A percentile compares a stretch with the other conserved stretches of the same genome.
Evolutionary conservation across 1,140 invertebrate genomes (phyloP).

Genomic region (Rhagoletis pomonella): DNA sequence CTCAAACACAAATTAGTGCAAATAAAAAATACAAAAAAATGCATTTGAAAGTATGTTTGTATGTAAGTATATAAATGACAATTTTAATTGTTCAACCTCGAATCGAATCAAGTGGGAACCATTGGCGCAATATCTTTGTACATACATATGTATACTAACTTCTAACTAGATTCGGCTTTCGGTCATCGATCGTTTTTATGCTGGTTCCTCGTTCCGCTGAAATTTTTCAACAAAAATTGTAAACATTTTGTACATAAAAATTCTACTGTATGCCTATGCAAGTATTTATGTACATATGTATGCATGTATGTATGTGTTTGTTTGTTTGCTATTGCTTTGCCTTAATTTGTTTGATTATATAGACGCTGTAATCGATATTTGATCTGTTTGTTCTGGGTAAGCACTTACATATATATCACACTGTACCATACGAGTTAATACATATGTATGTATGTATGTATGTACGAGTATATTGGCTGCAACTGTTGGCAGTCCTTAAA

Average conservation of each 20-base stretch:
- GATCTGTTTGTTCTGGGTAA: not conserved
- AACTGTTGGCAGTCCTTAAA: conserved; percentile 18
- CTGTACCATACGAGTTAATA: not conserved
- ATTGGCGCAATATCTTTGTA: not conserved
- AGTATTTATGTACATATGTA: not conserved
- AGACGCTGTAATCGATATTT: conserved; percentile 22
- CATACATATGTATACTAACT: not conserved
- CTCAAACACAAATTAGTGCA: not conserved
- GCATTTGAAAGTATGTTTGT: not conserved
- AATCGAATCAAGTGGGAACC: not conserved
- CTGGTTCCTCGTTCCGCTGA: conserved; percentile 34
- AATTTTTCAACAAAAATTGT: not conserved
- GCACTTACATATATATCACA: not conserved
- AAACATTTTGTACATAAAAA: not conserved
- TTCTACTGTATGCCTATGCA: not conserved
- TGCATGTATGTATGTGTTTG: not conserved
- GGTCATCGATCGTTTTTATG: conserved; percentile 26
- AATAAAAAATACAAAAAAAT: no score
- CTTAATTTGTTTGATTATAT: conserved; percentile 31
- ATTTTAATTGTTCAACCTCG: conserved; percentile 26
- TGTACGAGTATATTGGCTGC: not conserved
- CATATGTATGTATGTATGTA: no score
- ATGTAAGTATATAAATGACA: not conserved
- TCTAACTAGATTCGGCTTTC: not conserved
- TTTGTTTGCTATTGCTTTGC: not conserved